Evolutionary conservation across 2,888 invertebrate genomes (phyloP).

Genomic region (Erynnis tages): DNA sequence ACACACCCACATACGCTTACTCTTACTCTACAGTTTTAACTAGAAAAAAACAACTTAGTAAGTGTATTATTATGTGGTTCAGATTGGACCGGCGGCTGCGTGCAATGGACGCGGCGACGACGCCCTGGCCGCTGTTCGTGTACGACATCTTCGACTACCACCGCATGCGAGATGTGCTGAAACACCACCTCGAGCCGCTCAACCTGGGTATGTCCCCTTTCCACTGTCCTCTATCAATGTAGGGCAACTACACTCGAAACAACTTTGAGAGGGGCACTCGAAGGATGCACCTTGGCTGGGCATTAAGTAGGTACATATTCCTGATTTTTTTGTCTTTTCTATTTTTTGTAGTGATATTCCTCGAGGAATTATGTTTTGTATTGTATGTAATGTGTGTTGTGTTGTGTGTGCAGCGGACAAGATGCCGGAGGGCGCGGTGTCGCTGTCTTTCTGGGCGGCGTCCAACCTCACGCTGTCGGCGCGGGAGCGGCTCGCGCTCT

Average conservation of each 20-base stretch:
- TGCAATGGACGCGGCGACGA: conserved; percentile 57
- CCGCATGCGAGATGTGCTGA: conserved; percentile 51
- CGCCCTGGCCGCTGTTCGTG: conserved; percentile 73
- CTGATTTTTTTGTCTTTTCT: too few species aligned
- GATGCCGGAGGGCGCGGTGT: conserved; percentile 63
- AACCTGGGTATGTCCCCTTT: too few species aligned
- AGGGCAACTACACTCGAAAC: too few species aligned
- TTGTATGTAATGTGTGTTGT: neutral
- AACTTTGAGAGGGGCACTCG: too few species aligned
- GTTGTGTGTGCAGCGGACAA: conserved; percentile 36
- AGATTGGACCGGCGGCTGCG: conserved; percentile 44
- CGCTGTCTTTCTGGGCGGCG: conserved; percentile 75
- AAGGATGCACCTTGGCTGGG: too few species aligned
- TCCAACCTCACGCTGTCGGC: conserved; percentile 63
- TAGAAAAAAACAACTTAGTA: neutral
- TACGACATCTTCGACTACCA: conserved; percentile 62
- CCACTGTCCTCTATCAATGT: too few species aligned
- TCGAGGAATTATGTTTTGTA: neutral
- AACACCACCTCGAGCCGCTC: conserved; percentile 50
- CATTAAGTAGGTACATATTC: too few species aligned
- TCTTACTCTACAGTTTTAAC: neutral
- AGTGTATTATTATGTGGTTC: conserved; percentile 6
- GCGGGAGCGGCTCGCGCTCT: conserved; percentile 62
- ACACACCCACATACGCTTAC: too few species aligned
- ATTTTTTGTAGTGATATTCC: neutral